A percentile compares a stretch with the other conserved stretches of the same genome.
These are phyloP conservation scores for Cirrhinus mrigala DNA, from an alignment of 2,797 vertebrate genomes.

Conservation along the genomic window DNA sequence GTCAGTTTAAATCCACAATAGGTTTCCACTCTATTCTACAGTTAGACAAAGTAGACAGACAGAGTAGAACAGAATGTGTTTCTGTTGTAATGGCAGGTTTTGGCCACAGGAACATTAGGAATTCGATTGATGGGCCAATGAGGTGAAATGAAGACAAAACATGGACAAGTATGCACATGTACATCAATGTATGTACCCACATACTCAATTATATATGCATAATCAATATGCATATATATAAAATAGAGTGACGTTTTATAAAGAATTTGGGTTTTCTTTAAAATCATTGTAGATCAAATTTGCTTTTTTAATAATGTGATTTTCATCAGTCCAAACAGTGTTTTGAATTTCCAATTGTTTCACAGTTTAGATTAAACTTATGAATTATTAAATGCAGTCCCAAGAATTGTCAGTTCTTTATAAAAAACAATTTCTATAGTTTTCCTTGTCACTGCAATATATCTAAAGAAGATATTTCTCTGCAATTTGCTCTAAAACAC, in stretches of 20 bases:
- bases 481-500: constrained; percentile 64
- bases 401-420: constrained; percentile 77
- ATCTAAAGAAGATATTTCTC: constrained; percentile 79
- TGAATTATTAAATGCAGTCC: constrained; percentile 62
- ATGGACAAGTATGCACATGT: constrained; percentile 75
- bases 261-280: constrained; percentile 71
- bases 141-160: constrained; percentile 69
- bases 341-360: constrained; percentile 27
- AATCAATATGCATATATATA: constrained; percentile 79
- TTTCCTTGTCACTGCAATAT: constrained; percentile 69
- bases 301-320: constrained; percentile 57
- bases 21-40: constrained; percentile 81
- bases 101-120: constrained; percentile 66
- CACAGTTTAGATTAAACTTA: constrained; percentile 42
- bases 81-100: constrained; percentile 73
- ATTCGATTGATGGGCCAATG: constrained; percentile 59
- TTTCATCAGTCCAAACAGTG: constrained; percentile 56
- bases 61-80: constrained; percentile 72
- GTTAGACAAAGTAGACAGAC: constrained; percentile 74
- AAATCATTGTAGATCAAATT: constrained; percentile 63
- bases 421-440: constrained; percentile 78
- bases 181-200: constrained; percentile 67
- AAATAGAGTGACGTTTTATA: constrained; percentile 84
- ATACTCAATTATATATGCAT: constrained; percentile 80
- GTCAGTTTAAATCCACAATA: constrained; percentile 47